Conservation (phyloP, 2,797 vertebrate species). For the Schizopygopsis malacanthus region DNA sequence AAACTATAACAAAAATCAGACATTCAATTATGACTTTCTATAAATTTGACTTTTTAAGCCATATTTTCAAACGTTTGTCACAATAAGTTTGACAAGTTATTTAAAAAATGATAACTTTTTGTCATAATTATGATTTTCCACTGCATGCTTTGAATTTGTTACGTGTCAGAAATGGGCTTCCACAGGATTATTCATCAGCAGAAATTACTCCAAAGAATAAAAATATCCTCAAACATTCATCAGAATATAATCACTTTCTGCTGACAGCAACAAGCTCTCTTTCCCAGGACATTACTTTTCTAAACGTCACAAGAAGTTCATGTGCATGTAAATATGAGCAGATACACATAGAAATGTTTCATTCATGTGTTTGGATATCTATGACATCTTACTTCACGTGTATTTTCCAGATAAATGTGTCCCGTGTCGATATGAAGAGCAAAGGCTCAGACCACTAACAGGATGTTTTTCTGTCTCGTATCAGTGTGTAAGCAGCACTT, state of each 20-base stretch:
- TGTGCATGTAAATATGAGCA: background rate
- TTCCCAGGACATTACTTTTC: background rate
- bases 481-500: background rate
- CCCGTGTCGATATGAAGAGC: background rate
- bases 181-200: background rate
- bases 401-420: background rate
- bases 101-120: background rate
- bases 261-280: background rate
- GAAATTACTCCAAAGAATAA: background rate
- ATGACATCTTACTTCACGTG: background rate
- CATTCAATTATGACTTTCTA: background rate
- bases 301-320: background rate
- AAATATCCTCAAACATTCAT: background rate
- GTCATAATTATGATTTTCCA: background rate
- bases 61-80: background rate
- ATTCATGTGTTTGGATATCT: background rate
- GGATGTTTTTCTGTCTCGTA: background rate
- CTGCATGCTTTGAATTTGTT: background rate
- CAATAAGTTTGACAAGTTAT: background rate
- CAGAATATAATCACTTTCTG: background rate
- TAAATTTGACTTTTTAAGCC: background rate
- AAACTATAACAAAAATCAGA: too few species aligned
- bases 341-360: background rate
- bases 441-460: background rate
- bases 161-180: background rate